These are phyloP conservation scores for Melozone crissalis DNA, from an alignment of 2,113 vertebrate species.

Conservation along the genomic window DNA sequence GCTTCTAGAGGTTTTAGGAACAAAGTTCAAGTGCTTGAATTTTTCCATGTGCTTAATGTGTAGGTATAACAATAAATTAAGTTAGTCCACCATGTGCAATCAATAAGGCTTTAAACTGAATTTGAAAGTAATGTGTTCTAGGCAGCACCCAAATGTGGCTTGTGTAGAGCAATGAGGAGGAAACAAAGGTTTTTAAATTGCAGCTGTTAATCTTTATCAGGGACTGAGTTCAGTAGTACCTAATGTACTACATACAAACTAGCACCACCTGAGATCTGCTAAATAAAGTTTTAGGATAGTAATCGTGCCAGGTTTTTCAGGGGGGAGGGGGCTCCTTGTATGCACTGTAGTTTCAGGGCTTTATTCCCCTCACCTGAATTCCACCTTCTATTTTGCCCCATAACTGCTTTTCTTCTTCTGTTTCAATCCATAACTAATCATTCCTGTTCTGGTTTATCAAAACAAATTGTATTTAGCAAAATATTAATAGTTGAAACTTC, in stretches of 20 bases:
- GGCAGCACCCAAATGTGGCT: not conserved
- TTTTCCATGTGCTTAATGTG: not conserved
- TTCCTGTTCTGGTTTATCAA: not conserved
- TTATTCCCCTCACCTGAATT: not conserved
- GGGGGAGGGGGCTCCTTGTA: not conserved
- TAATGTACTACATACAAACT: not conserved
- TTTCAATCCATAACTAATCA: not conserved
- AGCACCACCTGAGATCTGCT: not conserved
- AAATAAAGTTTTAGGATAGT: not conserved
- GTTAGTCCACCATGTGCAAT: not conserved
- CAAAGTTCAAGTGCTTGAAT: not conserved
- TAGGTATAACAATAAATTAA: not conserved
- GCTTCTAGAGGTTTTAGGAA: not conserved
- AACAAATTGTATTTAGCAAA: not conserved
- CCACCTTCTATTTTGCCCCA: not conserved
- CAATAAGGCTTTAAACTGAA: not conserved
- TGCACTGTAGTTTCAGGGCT: not conserved
- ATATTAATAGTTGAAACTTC: not conserved
- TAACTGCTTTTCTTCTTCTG: not conserved
- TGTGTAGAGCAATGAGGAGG: not conserved
- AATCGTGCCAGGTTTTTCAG: not conserved
- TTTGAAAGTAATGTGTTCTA: not conserved
- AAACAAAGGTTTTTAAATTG: not conserved
- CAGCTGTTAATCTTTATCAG: not conserved
- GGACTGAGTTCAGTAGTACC: not conserved